These are phyloP conservation scores for Telenomus remus DNA, from an alignment of 1,140 invertebrate genomes.

Conservation along the genomic window DNA sequence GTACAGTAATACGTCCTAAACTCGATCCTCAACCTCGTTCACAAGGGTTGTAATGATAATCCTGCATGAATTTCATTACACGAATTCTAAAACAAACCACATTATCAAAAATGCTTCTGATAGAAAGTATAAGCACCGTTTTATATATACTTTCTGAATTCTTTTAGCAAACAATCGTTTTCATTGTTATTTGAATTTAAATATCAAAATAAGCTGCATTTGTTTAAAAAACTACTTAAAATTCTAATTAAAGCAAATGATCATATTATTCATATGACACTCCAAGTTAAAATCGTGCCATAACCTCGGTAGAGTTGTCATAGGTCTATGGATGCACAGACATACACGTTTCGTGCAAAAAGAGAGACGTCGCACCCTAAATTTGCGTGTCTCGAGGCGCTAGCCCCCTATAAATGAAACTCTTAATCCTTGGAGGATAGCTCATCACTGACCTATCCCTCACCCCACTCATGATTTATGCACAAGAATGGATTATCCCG, in stretches of 20 bases:
- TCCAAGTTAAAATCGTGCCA: slow-evolving; percentile 32
- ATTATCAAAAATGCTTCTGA: neutral
- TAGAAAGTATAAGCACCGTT: too few species aligned
- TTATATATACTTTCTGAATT: too few species aligned
- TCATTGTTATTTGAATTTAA: neutral
- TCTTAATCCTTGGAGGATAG: slow-evolving; percentile 69
- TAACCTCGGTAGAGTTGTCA: slow-evolving; percentile 36
- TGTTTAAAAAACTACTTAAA: neutral
- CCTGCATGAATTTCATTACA: slow-evolving; percentile 4
- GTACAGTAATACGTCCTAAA: slow-evolving; percentile 10
- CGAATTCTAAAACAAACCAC: neutral
- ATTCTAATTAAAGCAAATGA: slow-evolving; percentile 4
- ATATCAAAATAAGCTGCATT: neutral
- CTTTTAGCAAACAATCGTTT: neutral
- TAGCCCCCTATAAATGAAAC: slow-evolving; percentile 66
- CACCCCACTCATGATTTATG: slow-evolving; percentile 68
- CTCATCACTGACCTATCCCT: slow-evolving; percentile 71
- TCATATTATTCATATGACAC: slow-evolving; percentile 17
- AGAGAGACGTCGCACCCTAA: slow-evolving; percentile 70
- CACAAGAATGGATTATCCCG: slow-evolving; percentile 58
- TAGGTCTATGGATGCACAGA: slow-evolving; percentile 33
- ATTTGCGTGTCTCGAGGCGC: slow-evolving; percentile 72
- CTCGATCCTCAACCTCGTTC: slow-evolving; percentile 33
- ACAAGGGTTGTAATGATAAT: slow-evolving; percentile 22
- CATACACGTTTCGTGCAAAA: slow-evolving; percentile 49